Evolutionary conservation across 2,888 invertebrate species (phyloP).

Genomic region (Torymus aiolomorphi): DNA sequence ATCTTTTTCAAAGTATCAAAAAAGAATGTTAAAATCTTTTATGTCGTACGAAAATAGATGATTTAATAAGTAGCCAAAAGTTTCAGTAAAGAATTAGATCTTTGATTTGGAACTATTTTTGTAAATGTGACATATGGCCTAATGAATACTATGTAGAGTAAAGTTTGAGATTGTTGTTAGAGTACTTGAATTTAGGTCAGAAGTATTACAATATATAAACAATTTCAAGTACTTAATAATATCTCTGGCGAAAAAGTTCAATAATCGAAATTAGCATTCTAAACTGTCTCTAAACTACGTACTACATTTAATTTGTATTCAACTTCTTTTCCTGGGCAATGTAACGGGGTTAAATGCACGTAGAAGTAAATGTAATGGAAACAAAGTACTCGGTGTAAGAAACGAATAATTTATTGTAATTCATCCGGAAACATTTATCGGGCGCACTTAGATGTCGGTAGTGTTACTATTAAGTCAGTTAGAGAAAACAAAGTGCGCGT

Average conservation of each 20-base stretch:
- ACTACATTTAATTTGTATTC: background rate
- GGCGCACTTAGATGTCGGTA: slow-evolving; percentile 1
- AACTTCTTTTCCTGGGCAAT: slow-evolving; percentile 3
- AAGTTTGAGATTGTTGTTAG: slow-evolving; percentile 2
- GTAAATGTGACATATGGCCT: slow-evolving; percentile 1
- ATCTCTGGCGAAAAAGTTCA: background rate
- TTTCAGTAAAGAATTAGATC: background rate
- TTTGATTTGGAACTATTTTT: too few species aligned
- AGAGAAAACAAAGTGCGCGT: slow-evolving; percentile 6
- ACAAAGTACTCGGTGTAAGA: background rate
- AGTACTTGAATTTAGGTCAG: too few species aligned
- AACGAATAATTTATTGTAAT: slow-evolving; percentile 22
- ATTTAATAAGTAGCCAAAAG: background rate
- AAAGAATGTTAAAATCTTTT: too few species aligned
- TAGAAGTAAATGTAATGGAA: slow-evolving; percentile 2
- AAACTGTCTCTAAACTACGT: background rate
- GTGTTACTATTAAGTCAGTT: slow-evolving; percentile 1
- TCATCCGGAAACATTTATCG: background rate
- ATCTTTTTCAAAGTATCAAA: too few species aligned
- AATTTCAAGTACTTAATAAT: slow-evolving; percentile 8
- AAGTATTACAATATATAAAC: background rate
- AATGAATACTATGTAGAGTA: background rate
- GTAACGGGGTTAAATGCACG: background rate
- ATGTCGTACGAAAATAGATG: background rate
- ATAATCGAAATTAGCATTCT: background rate